These are phyloP conservation scores for Pissodes strobi DNA, from an alignment of 1,140 invertebrate species.

Conservation along the genomic window DNA sequence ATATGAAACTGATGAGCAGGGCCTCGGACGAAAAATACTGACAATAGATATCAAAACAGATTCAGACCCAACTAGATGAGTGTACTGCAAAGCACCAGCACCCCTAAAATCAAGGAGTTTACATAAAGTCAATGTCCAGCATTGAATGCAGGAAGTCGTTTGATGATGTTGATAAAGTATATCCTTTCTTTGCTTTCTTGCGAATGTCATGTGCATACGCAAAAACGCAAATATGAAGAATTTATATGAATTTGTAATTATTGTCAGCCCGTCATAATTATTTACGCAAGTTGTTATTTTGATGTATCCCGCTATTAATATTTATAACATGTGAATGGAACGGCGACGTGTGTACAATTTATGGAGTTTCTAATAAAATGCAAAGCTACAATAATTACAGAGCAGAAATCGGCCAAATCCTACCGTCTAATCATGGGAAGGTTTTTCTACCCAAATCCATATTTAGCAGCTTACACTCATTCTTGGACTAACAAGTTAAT, in stretches of 20 bases:
- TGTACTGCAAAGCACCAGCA: too few species aligned
- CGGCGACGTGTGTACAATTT: constrained; percentile 3
- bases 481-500: too few species aligned
- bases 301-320: constrained; percentile 14
- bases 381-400: too few species aligned
- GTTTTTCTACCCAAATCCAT: neutral
- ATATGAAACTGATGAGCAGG: too few species aligned
- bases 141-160: too few species aligned
- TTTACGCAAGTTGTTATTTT: neutral
- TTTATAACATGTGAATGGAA: constrained; percentile 11
- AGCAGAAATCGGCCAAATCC: neutral
- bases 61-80: too few species aligned
- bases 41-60: too few species aligned
- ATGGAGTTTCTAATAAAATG: constrained; percentile 10
- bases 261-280: neutral
- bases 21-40: too few species aligned
- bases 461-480: neutral
- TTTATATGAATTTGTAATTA: constrained; percentile 2
- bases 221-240: too few species aligned
- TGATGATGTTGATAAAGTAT: too few species aligned
- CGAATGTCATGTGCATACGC: too few species aligned
- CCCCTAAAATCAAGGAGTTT: neutral
- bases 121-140: neutral
- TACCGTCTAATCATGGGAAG: neutral
- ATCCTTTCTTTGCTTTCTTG: too few species aligned